phyloP scores from a whole-genome alignment of 2,113 vertebrate species.

The Apteryx mantelli region DNA sequence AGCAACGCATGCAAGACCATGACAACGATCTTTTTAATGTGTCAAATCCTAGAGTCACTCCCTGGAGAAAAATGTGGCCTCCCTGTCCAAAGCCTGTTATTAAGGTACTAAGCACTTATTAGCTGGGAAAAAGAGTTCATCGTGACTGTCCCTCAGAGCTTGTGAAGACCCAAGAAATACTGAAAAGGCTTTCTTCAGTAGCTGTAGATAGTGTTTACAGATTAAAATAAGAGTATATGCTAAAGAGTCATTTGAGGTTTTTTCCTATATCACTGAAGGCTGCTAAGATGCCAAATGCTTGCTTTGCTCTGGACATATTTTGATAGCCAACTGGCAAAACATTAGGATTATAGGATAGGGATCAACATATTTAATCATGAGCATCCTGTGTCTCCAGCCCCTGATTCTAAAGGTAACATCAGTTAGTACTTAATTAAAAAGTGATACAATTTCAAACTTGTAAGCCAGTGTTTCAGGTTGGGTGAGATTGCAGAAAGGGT shows the following conservation, averaged over 20 bases:
- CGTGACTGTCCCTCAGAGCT: not conserved
- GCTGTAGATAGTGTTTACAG: not conserved
- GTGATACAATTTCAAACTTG: constrained; percentile 64
- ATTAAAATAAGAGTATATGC: constrained; percentile 5
- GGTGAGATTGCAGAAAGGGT: constrained; percentile 53
- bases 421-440: constrained; percentile 51
- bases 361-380: constrained; percentile 42
- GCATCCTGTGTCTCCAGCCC: not conserved
- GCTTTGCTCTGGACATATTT: constrained; percentile 33
- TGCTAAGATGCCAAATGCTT: not conserved
- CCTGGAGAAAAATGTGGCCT: not conserved
- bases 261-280: constrained; percentile 14
- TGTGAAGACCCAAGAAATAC: not conserved
- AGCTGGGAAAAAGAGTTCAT: not conserved
- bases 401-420: constrained; percentile 41
- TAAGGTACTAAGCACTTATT: not conserved
- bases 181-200: not conserved
- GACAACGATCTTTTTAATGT: not conserved
- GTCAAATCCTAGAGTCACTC: not conserved
- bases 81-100: not conserved
- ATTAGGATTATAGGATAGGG: not conserved
- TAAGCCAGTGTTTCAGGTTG: constrained; percentile 65
- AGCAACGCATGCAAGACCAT: fast-evolving
- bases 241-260: not conserved
- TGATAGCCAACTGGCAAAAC: constrained; percentile 58